phyloP scores from a whole-genome alignment of 2,797 vertebrate species.

The Acipenser ruthenus region DNA sequence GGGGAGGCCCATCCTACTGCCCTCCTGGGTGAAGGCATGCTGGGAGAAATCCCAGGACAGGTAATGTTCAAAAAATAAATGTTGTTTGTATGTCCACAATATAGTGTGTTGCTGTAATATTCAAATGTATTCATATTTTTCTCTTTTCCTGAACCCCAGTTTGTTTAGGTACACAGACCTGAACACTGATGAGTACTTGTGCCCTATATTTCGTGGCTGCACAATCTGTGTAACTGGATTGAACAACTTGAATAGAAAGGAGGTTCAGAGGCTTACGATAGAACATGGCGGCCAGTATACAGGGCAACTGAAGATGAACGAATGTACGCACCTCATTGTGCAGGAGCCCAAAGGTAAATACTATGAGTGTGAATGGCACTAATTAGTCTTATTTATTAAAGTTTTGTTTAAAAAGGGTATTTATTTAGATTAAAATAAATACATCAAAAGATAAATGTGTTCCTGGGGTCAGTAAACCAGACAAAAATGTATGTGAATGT shows the following conservation, averaged over 20 bases:
- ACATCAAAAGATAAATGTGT: too few species aligned
- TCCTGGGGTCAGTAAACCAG: too few species aligned
- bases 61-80: conserved; percentile 41
- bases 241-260: conserved; percentile 70
- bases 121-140: neutral
- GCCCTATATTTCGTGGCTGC: conserved; percentile 85
- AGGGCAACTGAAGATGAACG: conserved; percentile 94
- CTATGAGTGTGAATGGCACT: neutral
- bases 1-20: conserved; percentile 82
- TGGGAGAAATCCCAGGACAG: conserved; percentile 87
- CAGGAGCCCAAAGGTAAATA: conserved; percentile 80
- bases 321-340: conserved; percentile 93
- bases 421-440: too few species aligned
- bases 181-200: conserved; percentile 64
- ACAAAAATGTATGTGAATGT: too few species aligned
- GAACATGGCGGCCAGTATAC: conserved; percentile 81
- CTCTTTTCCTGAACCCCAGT: conserved; percentile 38
- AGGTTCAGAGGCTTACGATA: conserved; percentile 77
- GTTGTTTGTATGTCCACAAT: neutral
- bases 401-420: neutral
- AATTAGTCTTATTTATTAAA: too few species aligned
- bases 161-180: conserved; percentile 77
- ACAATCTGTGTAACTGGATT: conserved; percentile 88
- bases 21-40: conserved; percentile 79
- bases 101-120: neutral